A percentile compares a stretch with the other conserved stretches of the same genome.
These are phyloP conservation scores for Ceratosolen fusciceps DNA, from an alignment of 1,140 invertebrate genomes.

Conservation along the genomic window DNA sequence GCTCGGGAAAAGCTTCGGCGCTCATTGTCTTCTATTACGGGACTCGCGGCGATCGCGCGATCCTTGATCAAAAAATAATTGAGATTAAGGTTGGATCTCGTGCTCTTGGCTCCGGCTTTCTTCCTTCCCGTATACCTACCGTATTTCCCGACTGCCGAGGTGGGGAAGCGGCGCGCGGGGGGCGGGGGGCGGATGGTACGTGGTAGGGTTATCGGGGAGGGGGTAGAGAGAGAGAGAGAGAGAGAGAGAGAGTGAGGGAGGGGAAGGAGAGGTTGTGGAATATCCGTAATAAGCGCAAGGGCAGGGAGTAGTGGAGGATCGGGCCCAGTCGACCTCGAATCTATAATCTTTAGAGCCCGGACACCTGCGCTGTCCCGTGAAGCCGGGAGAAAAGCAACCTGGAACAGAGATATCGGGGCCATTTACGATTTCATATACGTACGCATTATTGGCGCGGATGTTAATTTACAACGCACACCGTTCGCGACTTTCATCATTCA, in stretches of 20 bases:
- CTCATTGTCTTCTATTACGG: background rate
- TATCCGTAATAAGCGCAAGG: background rate
- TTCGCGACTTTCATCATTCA: no score
- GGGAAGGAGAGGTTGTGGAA: background rate
- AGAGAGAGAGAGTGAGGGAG: no score
- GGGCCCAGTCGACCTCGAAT: background rate
- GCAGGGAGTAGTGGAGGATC: background rate
- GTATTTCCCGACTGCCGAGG: no score
- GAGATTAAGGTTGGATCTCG: background rate
- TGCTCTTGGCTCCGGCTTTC: background rate
- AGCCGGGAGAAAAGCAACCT: background rate
- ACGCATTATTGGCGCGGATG: no score
- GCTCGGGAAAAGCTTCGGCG: background rate
- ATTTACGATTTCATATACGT: background rate
- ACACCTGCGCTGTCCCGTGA: background rate
- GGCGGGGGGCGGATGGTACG: no score
- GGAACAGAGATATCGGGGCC: background rate
- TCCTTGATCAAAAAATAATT: background rate
- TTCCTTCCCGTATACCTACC: no score
- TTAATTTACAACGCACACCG: background rate
- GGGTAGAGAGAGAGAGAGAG: no score
- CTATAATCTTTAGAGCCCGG: background rate
- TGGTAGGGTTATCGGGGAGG: no score
- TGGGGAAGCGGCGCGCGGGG: no score
- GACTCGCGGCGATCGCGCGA: background rate